Evolutionary conservation across 2,113 vertebrate genomes (phyloP), one percentile per base, ranked within the genome.

Genomic region (Elachura formosa): DNA sequence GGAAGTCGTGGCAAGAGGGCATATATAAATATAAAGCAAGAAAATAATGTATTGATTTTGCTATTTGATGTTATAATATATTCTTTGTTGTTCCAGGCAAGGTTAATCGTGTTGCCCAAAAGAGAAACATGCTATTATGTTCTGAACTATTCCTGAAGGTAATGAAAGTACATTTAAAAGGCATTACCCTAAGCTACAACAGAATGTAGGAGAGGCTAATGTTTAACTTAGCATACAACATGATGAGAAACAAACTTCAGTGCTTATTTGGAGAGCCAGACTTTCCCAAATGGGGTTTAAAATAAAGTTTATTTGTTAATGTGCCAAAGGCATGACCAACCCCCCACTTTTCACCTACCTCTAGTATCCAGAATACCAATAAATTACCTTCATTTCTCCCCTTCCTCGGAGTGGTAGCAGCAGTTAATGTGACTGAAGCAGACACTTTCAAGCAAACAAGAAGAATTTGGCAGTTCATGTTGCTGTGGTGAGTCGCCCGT

Each of bases 41-140:
- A 93, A 96, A 96, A 93, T 51, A 91, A 91, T 36, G 41, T 84
- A 97, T 95, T 93, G 87, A 94, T 93, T 92, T 96, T 80, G 36
- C 83, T 77, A 75, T 90, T 95, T 91, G 61, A 84, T 46, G 56
- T 75, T 85, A 68, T 68, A 90, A 94, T 73, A 77, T 33, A 69
- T 5, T 5, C 31, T 82, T 73, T 81, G 28, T 54, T 83, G 74
- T 93, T 94, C 77, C 83, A 85, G 76, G 84, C 93, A 96, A 93
- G 84, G 87, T 90, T 91, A 90, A 92, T 55, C 0, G 0, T 78
- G 67, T 76, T 87, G 73, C 78, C 72, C 61, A 73, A 94, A 96
- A 86, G 87, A 82, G 52, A 92, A 95, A 93, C 91, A 78, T 29
- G 51, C 52, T 81, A 74, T 94, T 94, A 55, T 80, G 54, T 83